Evolutionary conservation across 2,888 invertebrate species (phyloP), one percentile per base, ranked within the genome.

Genomic region (Euspilapteryx auroguttella): DNA sequence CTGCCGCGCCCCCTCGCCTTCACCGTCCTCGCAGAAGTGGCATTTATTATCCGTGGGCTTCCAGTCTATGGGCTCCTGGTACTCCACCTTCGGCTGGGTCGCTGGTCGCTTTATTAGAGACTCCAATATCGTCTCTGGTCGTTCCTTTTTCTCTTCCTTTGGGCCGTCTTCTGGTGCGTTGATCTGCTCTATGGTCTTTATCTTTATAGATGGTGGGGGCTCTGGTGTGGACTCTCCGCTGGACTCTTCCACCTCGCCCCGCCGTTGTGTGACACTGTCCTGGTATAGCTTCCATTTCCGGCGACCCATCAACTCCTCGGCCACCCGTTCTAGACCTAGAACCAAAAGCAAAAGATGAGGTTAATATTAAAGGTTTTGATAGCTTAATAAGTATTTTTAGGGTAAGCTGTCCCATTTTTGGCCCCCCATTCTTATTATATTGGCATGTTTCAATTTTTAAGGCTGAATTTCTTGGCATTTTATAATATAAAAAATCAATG

Each of bases 241-340:
- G 65, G 66, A 71, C 31, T 65, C 68, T 41, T 49, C 64, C 24
- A 31, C 33, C 38, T 71, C 73, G 49, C 41, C 53, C 41, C 63
- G 57, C 47, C 63, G 64, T 52, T 69, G 68, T 49, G 73, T 57
- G 66, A 80, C 66, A 47, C 79, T 78, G 81, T 91, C 89, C 85
- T 90, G 91, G 78, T 89, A 91, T 80, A 88, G 85, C 84, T 89
- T 89, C 91, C 92, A 92, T 91, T 87, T 90, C 87, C 90, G 87
- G 82, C 89, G 88, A 82, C 91, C 92, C 92, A 92, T 91, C 85
- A 91, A 89, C 88, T 91, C 91, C 82, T 92, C 91, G 82, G 91
- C 91, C 82, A 92, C 89, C 81, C 90, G 87, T 89, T 92, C 91
- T 89, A 92, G 85, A 85, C 91, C 92, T 92, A 76, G 31, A 28